These are phyloP conservation scores for Oopsacas minuta DNA, from an alignment of 37 sponge, comb jelly and placozoan genomes.

Conservation along the genomic window DNA sequence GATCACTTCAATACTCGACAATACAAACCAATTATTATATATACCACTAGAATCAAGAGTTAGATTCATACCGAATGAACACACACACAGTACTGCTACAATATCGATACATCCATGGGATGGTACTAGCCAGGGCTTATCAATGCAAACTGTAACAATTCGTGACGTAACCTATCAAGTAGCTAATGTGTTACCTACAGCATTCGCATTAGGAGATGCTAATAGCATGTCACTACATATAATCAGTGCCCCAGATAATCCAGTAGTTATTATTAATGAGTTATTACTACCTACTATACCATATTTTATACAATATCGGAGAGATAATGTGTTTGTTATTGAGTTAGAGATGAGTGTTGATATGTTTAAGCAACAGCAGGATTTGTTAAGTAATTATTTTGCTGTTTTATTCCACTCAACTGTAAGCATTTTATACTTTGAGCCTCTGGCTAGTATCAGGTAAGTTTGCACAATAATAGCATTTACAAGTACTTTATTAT, in stretches of 20 bases:
- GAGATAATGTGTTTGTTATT: not conserved
- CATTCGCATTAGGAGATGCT: not conserved
- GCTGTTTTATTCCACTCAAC: not conserved
- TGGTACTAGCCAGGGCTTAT: not conserved
- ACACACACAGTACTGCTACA: not conserved
- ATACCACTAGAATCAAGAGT: not conserved
- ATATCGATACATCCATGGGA: not conserved
- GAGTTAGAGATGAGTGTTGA: not conserved
- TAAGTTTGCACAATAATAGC: no score
- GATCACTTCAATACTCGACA: not conserved
- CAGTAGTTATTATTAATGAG: not conserved
- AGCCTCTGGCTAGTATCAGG: not conserved
- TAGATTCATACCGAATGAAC: not conserved
- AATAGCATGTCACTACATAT: not conserved
- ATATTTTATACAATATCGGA: not conserved
- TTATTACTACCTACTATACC: not conserved
- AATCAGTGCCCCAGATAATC: not conserved
- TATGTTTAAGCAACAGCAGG: not conserved
- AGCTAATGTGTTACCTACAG: not conserved
- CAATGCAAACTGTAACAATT: not conserved
- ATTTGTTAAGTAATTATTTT: not conserved
- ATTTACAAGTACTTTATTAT: no score
- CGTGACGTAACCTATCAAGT: not conserved
- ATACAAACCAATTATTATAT: not conserved
- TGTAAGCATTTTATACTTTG: not conserved